A percentile compares a stretch with the other conserved stretches of the same genome.
Evolutionary conservation across 2,888 invertebrate genomes (phyloP).

Genomic region (Agrilus mali): DNA sequence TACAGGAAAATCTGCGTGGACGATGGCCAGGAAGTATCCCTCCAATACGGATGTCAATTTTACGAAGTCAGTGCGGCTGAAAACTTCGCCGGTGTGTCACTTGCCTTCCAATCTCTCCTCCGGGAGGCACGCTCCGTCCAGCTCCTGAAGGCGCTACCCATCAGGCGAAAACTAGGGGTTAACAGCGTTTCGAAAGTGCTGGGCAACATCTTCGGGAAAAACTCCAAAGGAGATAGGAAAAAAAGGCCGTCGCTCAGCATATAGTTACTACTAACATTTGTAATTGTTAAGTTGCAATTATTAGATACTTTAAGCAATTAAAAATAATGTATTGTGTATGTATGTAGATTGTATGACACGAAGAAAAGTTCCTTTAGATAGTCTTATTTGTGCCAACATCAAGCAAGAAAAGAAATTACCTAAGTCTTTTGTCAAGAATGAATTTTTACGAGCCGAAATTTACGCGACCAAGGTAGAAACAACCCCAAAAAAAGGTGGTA

Average conservation of each 20-base stretch:
- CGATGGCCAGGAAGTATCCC: constrained; percentile 65
- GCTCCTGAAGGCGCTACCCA: constrained; percentile 51
- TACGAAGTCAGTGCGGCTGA: constrained; percentile 78
- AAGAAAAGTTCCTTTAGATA: too few relatives aligned
- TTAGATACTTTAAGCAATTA: too few relatives aligned
- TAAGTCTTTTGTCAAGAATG: too few relatives aligned
- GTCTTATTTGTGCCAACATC: too few relatives aligned
- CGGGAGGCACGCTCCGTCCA: constrained; percentile 68
- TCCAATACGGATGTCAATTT: constrained; percentile 69
- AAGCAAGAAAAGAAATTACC: too few relatives aligned
- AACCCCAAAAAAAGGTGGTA: too few relatives aligned
- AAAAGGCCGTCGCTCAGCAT: constrained; percentile 68
- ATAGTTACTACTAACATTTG: constrained; percentile 30
- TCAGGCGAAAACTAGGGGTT: constrained; percentile 59
- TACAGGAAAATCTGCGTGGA: constrained; percentile 63
- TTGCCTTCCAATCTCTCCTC: constrained; percentile 65
- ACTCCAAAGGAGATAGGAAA: constrained; percentile 62
- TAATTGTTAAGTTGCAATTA: too few relatives aligned
- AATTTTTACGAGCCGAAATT: too few relatives aligned
- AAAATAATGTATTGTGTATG: too few relatives aligned
- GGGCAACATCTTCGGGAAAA: constrained; percentile 69
- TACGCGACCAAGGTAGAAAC: too few relatives aligned
- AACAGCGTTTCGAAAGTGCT: constrained; percentile 68
- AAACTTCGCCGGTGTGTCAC: constrained; percentile 66
- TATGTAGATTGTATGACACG: too few relatives aligned